Conservation (phyloP, 2,797 vertebrate species). For the Taeniopygia guttata region DNA sequence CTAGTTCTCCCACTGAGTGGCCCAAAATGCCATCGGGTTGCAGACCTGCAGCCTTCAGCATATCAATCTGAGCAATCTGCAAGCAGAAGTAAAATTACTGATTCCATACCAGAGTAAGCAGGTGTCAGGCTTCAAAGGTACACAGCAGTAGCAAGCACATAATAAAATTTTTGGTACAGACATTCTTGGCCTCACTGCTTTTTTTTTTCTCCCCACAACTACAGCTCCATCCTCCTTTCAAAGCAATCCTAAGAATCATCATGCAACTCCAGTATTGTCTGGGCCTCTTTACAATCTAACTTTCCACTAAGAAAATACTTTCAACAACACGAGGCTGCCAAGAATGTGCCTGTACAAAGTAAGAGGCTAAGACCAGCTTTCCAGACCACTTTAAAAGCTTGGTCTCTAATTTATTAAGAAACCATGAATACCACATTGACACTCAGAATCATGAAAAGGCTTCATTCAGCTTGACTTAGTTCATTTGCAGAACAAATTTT, state of each 20-base stretch:
- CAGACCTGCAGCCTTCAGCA: constrained; percentile 86
- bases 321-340: background rate
- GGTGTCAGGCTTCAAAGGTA: background rate
- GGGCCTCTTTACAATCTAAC: background rate
- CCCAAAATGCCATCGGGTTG: constrained; percentile 91
- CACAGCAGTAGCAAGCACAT: background rate
- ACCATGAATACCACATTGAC: background rate
- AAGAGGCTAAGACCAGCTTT: background rate
- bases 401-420: background rate
- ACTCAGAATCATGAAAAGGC: background rate
- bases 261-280: background rate
- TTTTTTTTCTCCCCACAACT: fast-evolving
- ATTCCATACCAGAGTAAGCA: background rate
- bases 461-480: background rate
- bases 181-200: background rate
- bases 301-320: background rate
- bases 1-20: constrained; percentile 93
- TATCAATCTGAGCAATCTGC: constrained; percentile 93
- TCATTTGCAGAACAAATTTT: background rate
- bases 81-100: background rate
- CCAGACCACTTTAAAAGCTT: background rate
- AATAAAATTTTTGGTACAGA: background rate
- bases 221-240: background rate
- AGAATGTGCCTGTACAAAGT: background rate
- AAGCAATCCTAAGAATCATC: background rate